Evolutionary conservation across 1,140 invertebrate genomes (phyloP), one percentile per base, ranked within the genome.

Genomic region (Drosophila kanapiae): DNA sequence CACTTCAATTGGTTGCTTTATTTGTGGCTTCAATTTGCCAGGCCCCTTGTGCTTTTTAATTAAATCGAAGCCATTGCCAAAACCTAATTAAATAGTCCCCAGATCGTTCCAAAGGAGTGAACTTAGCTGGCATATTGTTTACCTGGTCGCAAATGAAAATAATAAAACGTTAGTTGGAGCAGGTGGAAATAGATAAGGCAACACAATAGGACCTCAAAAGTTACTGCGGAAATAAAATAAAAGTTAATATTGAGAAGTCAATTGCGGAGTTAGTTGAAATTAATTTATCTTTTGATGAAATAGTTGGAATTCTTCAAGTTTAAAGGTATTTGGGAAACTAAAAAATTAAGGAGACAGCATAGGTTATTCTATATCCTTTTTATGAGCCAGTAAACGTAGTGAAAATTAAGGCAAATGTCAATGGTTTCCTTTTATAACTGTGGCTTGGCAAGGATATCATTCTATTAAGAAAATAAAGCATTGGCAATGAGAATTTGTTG

Each of bases 1-100:
- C 62, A 63, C 78, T 79, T 82, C 85, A 90, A 88, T 88, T 90
- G 86, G 70, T 90, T 85, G 81, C 74, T 85, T 90, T 85, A 90
- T 88, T 90, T 88, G 85, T 70, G 85, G 85, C 75, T 67, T 72
- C 75, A 84, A 84, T 90, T 84, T 65, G 69, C 61, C 69, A 69
- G 70, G 70, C 65, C 59, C 57, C 70, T 71, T 81, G 61, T 53
- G 75, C 69, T 67, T 78, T 85, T 90, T 90, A 90, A 90, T 90
- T 90, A 90, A 90, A 90, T 65, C 47, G 67, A 65, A 58, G 51
- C 42, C 38, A 60, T 68, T 54, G 48, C 37, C 31, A 56, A 71
- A 56, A 63, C 57, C 51, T 37, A 85, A 85, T 78, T 80, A 75
- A 85, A 77, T 54, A 38, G 43, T 49, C 35, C 38, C 45, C 48